phyloP scores from a whole-genome alignment of 92 coral and sea anemone genomes.

The Anthopleura xanthogrammica region DNA sequence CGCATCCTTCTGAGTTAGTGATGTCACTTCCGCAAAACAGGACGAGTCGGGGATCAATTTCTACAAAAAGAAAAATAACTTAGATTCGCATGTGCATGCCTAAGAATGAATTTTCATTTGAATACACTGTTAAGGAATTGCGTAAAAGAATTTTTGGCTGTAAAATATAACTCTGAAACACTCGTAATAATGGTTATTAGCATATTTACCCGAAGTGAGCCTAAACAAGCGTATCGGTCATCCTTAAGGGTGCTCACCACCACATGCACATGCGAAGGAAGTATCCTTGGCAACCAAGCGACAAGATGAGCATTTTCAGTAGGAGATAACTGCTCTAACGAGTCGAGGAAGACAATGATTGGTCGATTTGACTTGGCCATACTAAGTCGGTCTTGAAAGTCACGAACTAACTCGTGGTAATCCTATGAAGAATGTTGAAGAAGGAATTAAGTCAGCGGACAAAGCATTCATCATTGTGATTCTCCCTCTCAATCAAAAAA shows the following conservation, averaged over 20 bases:
- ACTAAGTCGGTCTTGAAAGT: conserved; percentile 66
- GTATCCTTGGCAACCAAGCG: conserved; percentile 84
- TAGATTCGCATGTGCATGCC: too few relatives aligned
- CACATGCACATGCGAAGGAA: conserved; percentile 76
- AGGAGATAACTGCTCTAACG: conserved; percentile 71
- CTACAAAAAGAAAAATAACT: conserved; percentile 27
- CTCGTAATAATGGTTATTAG: neutral
- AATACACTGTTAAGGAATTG: too few relatives aligned
- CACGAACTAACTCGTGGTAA: conserved; percentile 67
- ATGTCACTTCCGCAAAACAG: conserved; percentile 61
- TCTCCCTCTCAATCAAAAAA: neutral
- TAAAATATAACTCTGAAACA: neutral
- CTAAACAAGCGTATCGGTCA: conserved; percentile 42
- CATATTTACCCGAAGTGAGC: conserved; percentile 59
- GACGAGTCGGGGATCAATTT: conserved; percentile 43
- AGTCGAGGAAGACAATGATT: conserved; percentile 68
- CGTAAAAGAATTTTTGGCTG: neutral
- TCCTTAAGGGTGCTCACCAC: conserved; percentile 70
- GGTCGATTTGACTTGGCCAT: conserved; percentile 69
- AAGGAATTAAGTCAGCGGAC: neutral
- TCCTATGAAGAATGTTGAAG: conserved; percentile 37
- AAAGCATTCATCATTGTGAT: neutral
- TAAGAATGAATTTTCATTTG: too few relatives aligned
- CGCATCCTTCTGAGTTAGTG: conserved; percentile 52
- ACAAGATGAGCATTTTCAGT: conserved; percentile 65